Evolutionary conservation across 2,113 vertebrate genomes (phyloP).

Genomic region (Perca flavescens): DNA sequence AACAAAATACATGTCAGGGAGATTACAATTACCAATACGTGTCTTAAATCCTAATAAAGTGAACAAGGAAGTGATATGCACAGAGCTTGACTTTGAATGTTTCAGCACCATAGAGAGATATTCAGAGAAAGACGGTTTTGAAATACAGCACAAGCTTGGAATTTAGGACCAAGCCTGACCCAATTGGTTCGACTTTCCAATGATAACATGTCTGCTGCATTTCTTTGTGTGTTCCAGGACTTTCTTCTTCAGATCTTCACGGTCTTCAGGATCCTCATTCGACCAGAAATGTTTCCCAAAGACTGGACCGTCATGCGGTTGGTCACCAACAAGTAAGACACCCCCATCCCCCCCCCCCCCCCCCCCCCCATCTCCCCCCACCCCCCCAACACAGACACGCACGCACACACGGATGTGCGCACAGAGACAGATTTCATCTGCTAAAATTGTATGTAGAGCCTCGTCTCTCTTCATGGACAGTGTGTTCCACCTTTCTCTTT

Average conservation of each 20-base stretch:
- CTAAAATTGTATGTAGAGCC: neutral
- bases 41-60: neutral
- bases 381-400: neutral
- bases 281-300: constrained; percentile 98
- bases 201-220: neutral
- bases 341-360: too few species aligned
- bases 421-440: neutral
- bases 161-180: neutral
- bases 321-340: constrained; percentile 98
- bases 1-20: neutral
- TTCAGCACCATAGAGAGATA: constrained; percentile 37
- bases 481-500: neutral
- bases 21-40: neutral
- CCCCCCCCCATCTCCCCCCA: too few species aligned
- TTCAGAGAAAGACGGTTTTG: neutral
- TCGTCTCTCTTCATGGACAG: neutral
- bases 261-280: constrained; percentile 96
- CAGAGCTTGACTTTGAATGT: neutral
- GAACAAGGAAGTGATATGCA: neutral
- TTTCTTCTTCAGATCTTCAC: constrained; percentile 98
- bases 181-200: neutral
- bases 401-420: neutral
- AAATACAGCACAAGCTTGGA: neutral
- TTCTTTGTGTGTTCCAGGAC: constrained; percentile 85
- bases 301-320: constrained; percentile 99